Base-by-base conservation (phyloP, 1,140 invertebrate species). In the Wiebesia pumilae region DNA sequence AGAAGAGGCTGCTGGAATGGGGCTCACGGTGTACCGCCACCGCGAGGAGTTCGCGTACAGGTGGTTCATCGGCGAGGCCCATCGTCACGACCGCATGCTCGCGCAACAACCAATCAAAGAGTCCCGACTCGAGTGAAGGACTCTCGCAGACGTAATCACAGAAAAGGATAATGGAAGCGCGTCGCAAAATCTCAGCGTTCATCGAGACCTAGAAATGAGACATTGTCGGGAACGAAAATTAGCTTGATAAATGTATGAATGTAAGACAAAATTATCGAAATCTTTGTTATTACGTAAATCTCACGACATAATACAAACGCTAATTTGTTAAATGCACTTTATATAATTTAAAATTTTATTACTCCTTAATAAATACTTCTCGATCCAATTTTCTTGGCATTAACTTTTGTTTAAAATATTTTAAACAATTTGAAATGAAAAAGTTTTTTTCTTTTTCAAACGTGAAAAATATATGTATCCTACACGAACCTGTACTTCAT, bases 81-180 rank as follows among this genome's bases (percentile, higher is more conserved):
- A 98, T 95, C 0, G 97, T 93, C 38, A 96, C 95, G 88, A 95
- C 94, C 0, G 97, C 95, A 88, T 97, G 95, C 90, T 96, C 96
- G 1, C 96, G 95, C 35, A 98, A 91, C n/a, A 98, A 91, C 97
- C 97, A 98, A 0, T 96, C 95, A 58, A 97, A 92, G 84, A 97
- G 95, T 40, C 97, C 96, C 4, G 94, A 96, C 91, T 97, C 96
- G 83, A 94, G 95, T 21, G 97, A 92, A 0, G 47, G 21, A 90
- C 96, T 96, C 89, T 96, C 96, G 91, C 95, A 96, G 91, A 96
- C 94, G 92, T 96, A 96, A 92, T 97, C 96, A 92, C 96, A 96
- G 89, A 96, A 96, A 1, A 96, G 92, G 88, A 97, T 95, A 0
- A 95, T 94, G 0, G 77, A 83, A 77, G 82, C 82, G 12, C 86